These are phyloP conservation scores for Lepidocyrtoides sp. DNA, from an alignment of 2,888 invertebrate genomes.

Conservation along the genomic window DNA sequence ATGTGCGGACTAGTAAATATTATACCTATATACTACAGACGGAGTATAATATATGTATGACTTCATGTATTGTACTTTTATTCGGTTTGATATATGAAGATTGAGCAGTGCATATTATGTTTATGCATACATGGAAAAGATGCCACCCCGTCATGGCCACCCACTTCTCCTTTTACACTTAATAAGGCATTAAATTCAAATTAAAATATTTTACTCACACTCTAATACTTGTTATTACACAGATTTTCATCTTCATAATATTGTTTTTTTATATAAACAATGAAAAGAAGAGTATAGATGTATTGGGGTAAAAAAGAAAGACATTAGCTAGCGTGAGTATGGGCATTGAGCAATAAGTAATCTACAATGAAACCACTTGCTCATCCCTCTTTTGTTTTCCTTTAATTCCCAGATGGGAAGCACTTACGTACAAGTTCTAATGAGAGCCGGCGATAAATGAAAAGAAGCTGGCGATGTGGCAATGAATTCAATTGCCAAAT, in stretches of 20 bases:
- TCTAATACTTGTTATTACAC: conserved; percentile 52
- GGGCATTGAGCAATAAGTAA: background rate
- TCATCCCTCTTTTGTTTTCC: background rate
- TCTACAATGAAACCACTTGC: background rate
- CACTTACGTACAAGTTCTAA: background rate
- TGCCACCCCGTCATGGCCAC: conserved; percentile 80
- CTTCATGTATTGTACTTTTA: background rate
- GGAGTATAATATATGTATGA: too few species aligned
- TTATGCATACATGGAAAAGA: conserved; percentile 36
- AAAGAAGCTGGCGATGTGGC: background rate
- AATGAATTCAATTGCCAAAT: background rate
- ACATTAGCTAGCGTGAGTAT: background rate
- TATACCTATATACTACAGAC: background rate
- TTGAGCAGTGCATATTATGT: background rate
- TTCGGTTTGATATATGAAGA: conserved; percentile 5
- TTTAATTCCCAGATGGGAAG: background rate
- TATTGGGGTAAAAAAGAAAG: background rate
- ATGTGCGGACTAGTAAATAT: background rate
- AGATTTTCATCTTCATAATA: conserved; percentile 24
- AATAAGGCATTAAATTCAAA: conserved; percentile 78
- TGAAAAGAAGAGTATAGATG: background rate
- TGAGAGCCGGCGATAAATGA: background rate
- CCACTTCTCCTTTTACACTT: conserved; percentile 80
- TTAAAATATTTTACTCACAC: conserved; percentile 76
- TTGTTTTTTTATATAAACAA: background rate